Conservation (phyloP, 2,113 vertebrate genomes). For the Pseudorhombus dupliciocellatus region DNA sequence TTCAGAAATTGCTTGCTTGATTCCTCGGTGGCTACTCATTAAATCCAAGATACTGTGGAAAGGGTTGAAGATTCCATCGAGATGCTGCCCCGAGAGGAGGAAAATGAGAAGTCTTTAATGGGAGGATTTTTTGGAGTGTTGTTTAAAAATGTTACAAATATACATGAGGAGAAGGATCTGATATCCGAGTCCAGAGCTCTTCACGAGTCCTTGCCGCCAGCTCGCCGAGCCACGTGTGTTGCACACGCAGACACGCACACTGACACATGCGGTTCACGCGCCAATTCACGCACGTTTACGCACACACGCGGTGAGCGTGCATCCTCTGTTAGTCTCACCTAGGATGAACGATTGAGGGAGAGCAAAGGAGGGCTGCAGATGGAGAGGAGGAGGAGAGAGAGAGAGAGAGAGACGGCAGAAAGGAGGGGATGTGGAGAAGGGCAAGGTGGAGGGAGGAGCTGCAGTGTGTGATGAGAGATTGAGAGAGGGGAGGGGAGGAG, state of each 20-base stretch:
- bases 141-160: constrained; percentile 52
- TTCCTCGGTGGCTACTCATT: constrained; percentile 73
- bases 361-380: constrained; percentile 59
- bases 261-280: constrained; percentile 63
- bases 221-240: constrained; percentile 57
- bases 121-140: constrained; percentile 37
- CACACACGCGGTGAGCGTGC: constrained; percentile 45
- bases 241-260: not conserved
- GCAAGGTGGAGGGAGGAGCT: constrained; percentile 79
- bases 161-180: constrained; percentile 49
- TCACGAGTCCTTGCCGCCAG: constrained; percentile 65
- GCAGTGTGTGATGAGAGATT: constrained; percentile 65
- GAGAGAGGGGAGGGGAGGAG: constrained; percentile 50
- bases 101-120: constrained; percentile 59
- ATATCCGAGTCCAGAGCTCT: constrained; percentile 73
- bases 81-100: constrained; percentile 52
- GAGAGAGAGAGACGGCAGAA: constrained; percentile 16
- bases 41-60: constrained; percentile 78
- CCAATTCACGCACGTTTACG: constrained; percentile 27
- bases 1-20: constrained; percentile 70
- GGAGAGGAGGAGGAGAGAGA: constrained; percentile 41
- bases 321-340: constrained; percentile 50
- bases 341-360: constrained; percentile 58
- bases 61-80: constrained; percentile 73
- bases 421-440: constrained; percentile 56